Evolutionary conservation across 2,797 vertebrate species (phyloP).

Genomic region (Myiothlypis coronata): DNA sequence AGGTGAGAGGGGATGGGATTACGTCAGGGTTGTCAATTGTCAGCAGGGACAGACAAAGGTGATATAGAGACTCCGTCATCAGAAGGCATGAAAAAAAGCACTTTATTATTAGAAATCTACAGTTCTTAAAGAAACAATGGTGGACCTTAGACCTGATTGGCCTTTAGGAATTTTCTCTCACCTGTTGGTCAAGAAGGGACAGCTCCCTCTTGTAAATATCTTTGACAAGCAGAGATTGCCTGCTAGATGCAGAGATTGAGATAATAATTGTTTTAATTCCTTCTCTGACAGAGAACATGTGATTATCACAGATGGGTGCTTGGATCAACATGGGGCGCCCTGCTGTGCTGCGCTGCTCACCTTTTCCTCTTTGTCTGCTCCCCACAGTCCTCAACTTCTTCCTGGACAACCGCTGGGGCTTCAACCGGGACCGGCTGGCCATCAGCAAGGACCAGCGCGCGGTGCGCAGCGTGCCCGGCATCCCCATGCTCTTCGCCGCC

Average conservation of each 20-base stretch:
- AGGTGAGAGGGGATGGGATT: no score
- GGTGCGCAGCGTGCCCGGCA: slow-evolving; percentile 89
- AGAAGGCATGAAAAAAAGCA: neutral
- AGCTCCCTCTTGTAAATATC: neutral
- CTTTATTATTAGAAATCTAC: neutral
- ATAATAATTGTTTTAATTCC: neutral
- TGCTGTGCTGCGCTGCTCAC: rapidly evolving
- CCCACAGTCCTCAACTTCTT: slow-evolving; percentile 92
- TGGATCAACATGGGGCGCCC: rapidly evolving
- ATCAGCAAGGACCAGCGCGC: slow-evolving; percentile 93
- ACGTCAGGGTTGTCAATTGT: no score
- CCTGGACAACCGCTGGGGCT: slow-evolving; percentile 92
- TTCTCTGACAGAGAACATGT: neutral
- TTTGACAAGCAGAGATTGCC: neutral
- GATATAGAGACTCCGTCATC: no score
- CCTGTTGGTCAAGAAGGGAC: neutral
- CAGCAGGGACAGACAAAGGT: no score
- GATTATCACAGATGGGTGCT: rapidly evolving
- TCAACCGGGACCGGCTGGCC: slow-evolving; percentile 89
- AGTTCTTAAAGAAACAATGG: no score
- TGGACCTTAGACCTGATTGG: no score
- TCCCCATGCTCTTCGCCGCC: slow-evolving; percentile 89
- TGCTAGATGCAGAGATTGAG: neutral
- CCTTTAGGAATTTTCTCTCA: neutral
- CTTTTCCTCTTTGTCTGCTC: neutral